These are phyloP conservation scores for Leucophenga varia DNA, from an alignment of 1,140 invertebrate genomes.

Conservation along the genomic window DNA sequence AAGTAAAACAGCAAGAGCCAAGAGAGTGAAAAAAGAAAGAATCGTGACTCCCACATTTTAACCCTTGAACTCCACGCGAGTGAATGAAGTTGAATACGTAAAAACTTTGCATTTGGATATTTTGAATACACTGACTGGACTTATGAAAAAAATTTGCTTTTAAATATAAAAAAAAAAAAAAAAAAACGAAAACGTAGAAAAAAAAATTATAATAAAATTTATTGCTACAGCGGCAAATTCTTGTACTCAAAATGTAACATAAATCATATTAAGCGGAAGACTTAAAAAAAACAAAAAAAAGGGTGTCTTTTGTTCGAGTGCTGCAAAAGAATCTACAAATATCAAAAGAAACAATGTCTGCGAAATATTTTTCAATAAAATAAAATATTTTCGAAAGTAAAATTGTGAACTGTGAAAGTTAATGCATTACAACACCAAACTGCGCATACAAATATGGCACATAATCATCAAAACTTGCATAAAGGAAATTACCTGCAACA, in stretches of 20 bases:
- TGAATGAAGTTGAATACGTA: conserved; percentile 38
- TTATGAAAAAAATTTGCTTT: too few species aligned
- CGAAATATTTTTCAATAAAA: too few species aligned
- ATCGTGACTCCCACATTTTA: conserved; percentile 56
- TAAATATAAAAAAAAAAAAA: conserved; percentile 25
- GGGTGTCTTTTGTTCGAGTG: too few species aligned
- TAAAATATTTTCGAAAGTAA: too few species aligned
- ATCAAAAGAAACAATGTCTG: too few species aligned
- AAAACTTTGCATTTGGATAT: background rate
- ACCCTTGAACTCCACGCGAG: conserved; percentile 52
- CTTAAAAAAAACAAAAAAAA: background rate
- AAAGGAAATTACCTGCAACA: too few species aligned
- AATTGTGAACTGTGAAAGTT: too few species aligned
- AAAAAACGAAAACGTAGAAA: conserved; percentile 9
- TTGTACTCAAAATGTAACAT: conserved; percentile 50
- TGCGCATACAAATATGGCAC: too few species aligned
- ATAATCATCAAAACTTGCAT: too few species aligned
- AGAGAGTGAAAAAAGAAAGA: conserved; percentile 36
- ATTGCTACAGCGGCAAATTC: conserved; percentile 50
- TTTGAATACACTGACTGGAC: conserved; percentile 1
- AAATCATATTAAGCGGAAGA: conserved; percentile 38
- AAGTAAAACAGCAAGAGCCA: conserved; percentile 32
- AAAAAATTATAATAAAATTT: conserved; percentile 51
- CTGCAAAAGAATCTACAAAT: too few species aligned
- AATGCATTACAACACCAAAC: too few species aligned